Evolutionary conservation across 2,797 vertebrate genomes (phyloP), one percentile per base, ranked within the genome.

Genomic region (Melanotaenia boesemani): DNA sequence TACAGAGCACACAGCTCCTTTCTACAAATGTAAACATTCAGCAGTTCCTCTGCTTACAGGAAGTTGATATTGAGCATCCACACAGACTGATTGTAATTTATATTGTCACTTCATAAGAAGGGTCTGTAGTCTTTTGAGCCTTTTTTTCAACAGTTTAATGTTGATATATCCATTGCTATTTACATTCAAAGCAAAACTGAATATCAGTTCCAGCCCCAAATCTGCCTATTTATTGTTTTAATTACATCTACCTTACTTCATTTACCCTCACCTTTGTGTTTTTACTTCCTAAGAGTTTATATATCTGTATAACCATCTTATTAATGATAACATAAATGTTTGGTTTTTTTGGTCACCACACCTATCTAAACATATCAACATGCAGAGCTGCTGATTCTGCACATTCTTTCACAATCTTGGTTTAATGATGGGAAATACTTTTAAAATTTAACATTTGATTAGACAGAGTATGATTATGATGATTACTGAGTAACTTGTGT

Each of bases 301-400:
- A 39, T 63, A 48, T 4, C 6, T 64, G 48, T 85, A 52, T 82
- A 74, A 78, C 46, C 28, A 72, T 71, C 57, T 86, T 82, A 81
- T 86, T 85, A 87, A 81, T 64, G 52, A 92, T 79, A 91, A 85
- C 83, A 90, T 9, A 2, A 86, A 75, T 60, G 63, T 41, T 55
- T 70, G 54, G 70, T 75, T 50, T 79, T 67, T 48, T 57, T 52
- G 11, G 77, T 63, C 50, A 61, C 44, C 63, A 66, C 61, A 71
- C 68, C 81, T 63, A 46, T 83, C 36, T 41, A 82, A 87, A 85
- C 80, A 84, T 20, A 56, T n/a, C 24, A 68, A 76, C 39, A 32
- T 62, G 71, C 58, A 44, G 54, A 70, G 55, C 54, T 68, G 50
- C 58, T 55, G 63, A 73, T 39, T 68, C 55, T 63, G 44, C 61